These are phyloP conservation scores for Oeneis ivallda DNA, from an alignment of 2,888 invertebrate species.

Conservation along the genomic window DNA sequence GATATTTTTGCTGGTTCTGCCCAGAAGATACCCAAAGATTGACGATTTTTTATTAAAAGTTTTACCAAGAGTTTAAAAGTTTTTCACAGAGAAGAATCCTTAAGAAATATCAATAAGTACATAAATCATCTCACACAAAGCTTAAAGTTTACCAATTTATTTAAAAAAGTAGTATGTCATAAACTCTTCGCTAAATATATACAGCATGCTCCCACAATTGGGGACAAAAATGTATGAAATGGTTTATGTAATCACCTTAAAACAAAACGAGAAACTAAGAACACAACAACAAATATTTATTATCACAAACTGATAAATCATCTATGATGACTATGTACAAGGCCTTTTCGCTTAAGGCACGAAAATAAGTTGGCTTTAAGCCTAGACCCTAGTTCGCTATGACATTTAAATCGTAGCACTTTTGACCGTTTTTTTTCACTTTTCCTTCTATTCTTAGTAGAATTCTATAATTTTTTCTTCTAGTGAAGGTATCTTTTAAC, in stretches of 20 bases:
- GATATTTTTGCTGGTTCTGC: neutral
- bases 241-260: conserved; percentile 1
- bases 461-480: no score
- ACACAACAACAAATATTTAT: conserved; percentile 54
- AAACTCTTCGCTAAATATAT: neutral
- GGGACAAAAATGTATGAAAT: conserved; percentile 7
- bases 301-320: conserved; percentile 69
- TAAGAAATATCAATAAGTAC: no score
- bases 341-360: conserved; percentile 64
- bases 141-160: no score
- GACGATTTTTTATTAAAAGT: no score
- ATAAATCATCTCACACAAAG: no score
- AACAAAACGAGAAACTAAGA: conserved; percentile 42
- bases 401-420: neutral
- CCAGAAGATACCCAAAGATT: no score
- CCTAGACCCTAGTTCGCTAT: conserved; percentile 42
- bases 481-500: no score
- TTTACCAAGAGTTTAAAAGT: no score
- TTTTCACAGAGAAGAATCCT: no score
- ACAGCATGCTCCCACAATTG: neutral
- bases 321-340: conserved; percentile 75
- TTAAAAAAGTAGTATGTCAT: no score
- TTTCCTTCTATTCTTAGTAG: no score
- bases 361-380: conserved; percentile 70
- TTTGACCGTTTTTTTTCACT: no score